Conservation (phyloP, 1,140 invertebrate genomes). For the Pogonus chalceus region DNA sequence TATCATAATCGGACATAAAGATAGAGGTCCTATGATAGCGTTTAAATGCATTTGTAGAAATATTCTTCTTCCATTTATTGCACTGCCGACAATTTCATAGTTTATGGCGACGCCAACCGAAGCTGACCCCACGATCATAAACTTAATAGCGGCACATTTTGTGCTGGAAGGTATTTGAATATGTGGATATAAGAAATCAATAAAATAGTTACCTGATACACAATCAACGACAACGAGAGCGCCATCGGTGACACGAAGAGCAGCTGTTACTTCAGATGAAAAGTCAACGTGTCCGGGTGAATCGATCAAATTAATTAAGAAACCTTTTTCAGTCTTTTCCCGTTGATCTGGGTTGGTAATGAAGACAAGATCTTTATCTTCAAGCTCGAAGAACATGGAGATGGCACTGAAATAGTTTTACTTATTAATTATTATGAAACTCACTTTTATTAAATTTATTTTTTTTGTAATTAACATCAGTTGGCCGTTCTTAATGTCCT, state of each 20-base stretch:
- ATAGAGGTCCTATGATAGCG: conserved; percentile 54
- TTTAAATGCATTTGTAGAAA: conserved; percentile 35
- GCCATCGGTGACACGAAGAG: conserved; percentile 97
- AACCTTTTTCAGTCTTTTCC: conserved; percentile 84
- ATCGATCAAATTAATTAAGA: conserved; percentile 98
- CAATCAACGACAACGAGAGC: conserved; percentile 99
- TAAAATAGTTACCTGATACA: conserved; percentile 74
- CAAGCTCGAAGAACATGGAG: conserved; percentile 95
- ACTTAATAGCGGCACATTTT: conserved; percentile 39
- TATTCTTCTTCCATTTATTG: conserved; percentile 42
- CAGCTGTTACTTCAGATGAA: conserved; percentile 97
- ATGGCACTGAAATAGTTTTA: conserved; percentile 80
- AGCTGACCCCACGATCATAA: conserved; percentile 20
- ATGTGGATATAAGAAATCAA: conserved; percentile 9
- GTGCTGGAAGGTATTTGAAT: conserved; percentile 37
- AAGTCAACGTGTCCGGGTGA: conserved; percentile 99
- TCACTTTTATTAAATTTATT: background rate
- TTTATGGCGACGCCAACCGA: conserved; percentile 19
- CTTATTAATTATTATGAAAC: background rate
- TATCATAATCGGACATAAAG: conserved; percentile 49
- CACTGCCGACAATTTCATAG: conserved; percentile 39
- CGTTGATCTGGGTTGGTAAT: conserved; percentile 81
- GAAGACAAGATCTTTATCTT: conserved; percentile 84
- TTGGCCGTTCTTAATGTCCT: conserved; percentile 41
- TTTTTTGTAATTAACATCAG: conserved; percentile 23